A percentile compares a stretch with the other conserved stretches of the same genome.
Evolutionary conservation across 2,113 vertebrate genomes (phyloP).

Genomic region (Macroglossus sobrinus): DNA sequence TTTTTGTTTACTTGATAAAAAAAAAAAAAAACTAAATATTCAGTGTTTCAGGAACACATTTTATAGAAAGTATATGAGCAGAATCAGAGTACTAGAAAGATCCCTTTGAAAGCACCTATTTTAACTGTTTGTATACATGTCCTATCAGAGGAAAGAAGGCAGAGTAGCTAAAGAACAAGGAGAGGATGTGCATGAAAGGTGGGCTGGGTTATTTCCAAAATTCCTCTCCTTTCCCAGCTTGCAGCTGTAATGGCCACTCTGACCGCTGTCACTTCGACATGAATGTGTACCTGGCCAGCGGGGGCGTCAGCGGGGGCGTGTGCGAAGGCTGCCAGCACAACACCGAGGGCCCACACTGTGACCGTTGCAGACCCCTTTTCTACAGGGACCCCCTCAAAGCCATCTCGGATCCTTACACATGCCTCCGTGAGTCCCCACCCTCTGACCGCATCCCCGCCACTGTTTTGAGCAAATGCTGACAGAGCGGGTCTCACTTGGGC

Average conservation of each 20-base stretch:
- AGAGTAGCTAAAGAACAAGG: rapidly evolving
- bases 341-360: constrained; percentile 87
- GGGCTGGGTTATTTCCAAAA: rapidly evolving
- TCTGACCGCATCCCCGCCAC: rapidly evolving
- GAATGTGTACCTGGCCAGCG: constrained; percentile 73
- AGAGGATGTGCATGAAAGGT: rapidly evolving
- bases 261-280: constrained; percentile 89
- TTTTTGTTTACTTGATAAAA: background rate
- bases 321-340: constrained; percentile 89
- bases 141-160: background rate
- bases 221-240: constrained; percentile 79
- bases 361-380: constrained; percentile 83
- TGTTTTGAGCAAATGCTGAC: background rate
- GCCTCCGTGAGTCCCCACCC: constrained; percentile 83
- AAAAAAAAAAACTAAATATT: background rate
- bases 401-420: constrained; percentile 78
- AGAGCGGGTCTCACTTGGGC: background rate
- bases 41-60: background rate
- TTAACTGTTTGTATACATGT: background rate
- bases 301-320: constrained; percentile 84
- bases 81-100: background rate
- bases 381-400: constrained; percentile 83
- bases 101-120: background rate
- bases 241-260: constrained; percentile 89
- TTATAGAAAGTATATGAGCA: background rate